Evolutionary conservation across 1,140 invertebrate genomes (phyloP), one percentile per base, ranked within the genome.

Genomic region (Drosophila parvula): DNA sequence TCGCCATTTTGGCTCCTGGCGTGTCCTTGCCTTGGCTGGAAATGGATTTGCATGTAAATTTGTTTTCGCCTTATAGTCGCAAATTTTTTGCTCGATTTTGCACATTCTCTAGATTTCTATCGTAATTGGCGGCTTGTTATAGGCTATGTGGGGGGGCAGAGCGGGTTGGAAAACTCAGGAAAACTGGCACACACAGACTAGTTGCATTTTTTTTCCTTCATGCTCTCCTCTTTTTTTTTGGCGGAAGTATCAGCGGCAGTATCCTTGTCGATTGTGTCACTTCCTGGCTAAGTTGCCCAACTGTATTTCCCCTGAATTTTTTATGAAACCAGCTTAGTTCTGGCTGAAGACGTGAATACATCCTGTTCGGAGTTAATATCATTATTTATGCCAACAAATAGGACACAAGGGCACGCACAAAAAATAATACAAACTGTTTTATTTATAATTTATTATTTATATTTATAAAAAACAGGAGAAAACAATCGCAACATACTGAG

Each of bases 61-160:
- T 83, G 79, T 78, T 85, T 79, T 79, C 80, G 71, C 80, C 80
- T 86, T 86, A 83, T 83, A 79, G 79, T 80, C 73, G 61, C 76
- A 86, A 79, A 89, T 89, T 88, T 73, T 86, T 83, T 74, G 83
- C 77, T 80, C 83, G 77, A 83, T 88, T 85, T 86, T 86, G 83
- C 83, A 86, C 76, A 86, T 88, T 86, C 86, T 79, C 76, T 86
- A 86, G 83, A 86, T 86, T 88, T 86, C 71, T 74, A 86, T 86
- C 83, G 83, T 86, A 86, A 86, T 86, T 86, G 82, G 83, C 79
- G 82, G 82, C 83, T 88, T 79, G 83, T 88, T 88, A 74, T 74
- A 61, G 65, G 43, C 65, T 32, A 30, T 59, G 40, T 18, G 45
- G 36, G 36, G 48, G n/a, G 3, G 22, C 10, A 12, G 8, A 5